These are phyloP conservation scores for Bufotes viridis DNA, from an alignment of 2,797 vertebrate species.

Conservation along the genomic window DNA sequence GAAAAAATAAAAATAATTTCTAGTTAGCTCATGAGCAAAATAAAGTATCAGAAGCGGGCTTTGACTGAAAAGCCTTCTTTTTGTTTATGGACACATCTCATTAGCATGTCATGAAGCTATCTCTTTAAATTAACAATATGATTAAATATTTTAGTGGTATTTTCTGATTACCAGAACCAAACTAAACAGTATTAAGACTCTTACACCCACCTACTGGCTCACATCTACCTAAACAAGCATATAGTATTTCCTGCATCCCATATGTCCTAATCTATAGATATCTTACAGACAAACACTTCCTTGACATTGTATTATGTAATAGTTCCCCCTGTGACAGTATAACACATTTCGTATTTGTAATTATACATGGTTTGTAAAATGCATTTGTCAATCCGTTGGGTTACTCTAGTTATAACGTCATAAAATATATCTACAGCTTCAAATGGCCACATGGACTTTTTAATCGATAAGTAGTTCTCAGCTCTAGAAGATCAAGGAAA, in stretches of 20 bases:
- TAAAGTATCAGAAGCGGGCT: neutral
- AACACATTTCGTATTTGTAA: neutral
- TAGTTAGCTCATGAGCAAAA: conserved; percentile 20
- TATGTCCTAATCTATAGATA: neutral
- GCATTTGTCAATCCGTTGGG: neutral
- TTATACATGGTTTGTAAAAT: neutral
- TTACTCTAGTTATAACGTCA: neutral
- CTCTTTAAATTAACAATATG: neutral
- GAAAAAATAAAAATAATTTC: conserved; percentile 19
- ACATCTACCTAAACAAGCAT: neutral
- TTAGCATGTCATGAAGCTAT: neutral
- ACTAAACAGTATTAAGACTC: neutral
- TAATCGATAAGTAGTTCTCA: conserved; percentile 26
- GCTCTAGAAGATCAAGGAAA: conserved; percentile 15
- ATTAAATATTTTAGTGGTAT: conserved; percentile 19
- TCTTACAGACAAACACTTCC: neutral
- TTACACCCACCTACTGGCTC: neutral
- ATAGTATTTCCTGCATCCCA: neutral
- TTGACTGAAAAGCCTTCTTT: neutral
- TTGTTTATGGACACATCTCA: neutral
- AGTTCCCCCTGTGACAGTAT: neutral
- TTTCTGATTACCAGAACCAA: neutral
- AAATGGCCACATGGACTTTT: neutral
- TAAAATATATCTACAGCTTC: conserved; percentile 30
- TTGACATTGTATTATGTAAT: neutral